phyloP scores from a whole-genome alignment of 2,888 invertebrate species.

The Choristoneura rosaceana region DNA sequence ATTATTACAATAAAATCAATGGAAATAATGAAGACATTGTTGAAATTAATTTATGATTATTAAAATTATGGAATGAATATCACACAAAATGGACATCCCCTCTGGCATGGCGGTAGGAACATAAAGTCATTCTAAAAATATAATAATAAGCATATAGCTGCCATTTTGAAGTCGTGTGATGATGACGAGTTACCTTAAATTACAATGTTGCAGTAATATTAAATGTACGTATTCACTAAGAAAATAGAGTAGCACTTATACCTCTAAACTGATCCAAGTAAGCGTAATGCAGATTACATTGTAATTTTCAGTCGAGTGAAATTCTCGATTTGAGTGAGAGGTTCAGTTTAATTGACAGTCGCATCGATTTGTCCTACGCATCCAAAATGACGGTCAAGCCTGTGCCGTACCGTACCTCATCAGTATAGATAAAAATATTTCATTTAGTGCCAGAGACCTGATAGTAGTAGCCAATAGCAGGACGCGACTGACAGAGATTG shows the following conservation, averaged over 20 bases:
- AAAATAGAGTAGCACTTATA: conserved; percentile 84
- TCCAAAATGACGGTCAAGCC: conserved; percentile 34
- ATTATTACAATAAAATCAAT: conserved; percentile 58
- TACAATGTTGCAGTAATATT: conserved; percentile 62
- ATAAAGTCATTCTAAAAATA: conserved; percentile 44
- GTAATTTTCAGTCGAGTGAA: conserved; percentile 79
- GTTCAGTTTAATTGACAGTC: conserved; percentile 67
- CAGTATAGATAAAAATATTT: conserved; percentile 39
- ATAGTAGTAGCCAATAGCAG: conserved; percentile 32
- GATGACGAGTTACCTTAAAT: conserved; percentile 61
- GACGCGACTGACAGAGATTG: conserved; percentile 61
- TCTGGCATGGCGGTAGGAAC: conserved; percentile 55
- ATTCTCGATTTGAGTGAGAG: conserved; percentile 80
- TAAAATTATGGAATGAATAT: conserved; percentile 80
- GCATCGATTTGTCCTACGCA: conserved; percentile 44
- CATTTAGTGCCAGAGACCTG: conserved; percentile 22
- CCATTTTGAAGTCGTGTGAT: conserved; percentile 47
- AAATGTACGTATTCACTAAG: conserved; percentile 80
- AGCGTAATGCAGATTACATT: conserved; percentile 83
- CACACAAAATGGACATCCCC: conserved; percentile 80
- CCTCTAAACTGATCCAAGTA: conserved; percentile 83
- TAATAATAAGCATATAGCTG: conserved; percentile 45
- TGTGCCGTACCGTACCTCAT: conserved; percentile 37
- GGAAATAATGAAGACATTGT: conserved; percentile 64
- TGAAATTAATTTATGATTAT: conserved; percentile 67